Evolutionary conservation across 2,797 vertebrate genomes (phyloP).

Genomic region (Alectoris magna): DNA sequence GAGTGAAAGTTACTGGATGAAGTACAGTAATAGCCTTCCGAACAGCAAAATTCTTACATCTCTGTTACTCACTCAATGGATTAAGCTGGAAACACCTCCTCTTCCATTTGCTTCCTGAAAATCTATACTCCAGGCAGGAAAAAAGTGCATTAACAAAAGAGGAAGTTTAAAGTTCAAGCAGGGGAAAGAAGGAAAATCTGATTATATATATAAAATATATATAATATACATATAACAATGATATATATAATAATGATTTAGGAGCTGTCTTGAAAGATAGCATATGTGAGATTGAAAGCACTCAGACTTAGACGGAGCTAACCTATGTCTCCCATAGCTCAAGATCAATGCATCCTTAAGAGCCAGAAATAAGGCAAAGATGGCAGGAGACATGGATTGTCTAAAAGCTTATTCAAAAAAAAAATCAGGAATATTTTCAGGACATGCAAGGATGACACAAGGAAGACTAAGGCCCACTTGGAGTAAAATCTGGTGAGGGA

Average conservation of each 20-base stretch:
- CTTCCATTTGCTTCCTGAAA: not conserved
- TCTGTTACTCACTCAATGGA: not conserved
- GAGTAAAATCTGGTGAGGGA: too few relatives aligned
- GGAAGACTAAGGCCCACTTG: too few relatives aligned
- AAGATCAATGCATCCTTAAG: too few relatives aligned
- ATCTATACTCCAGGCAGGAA: not conserved
- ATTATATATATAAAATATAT: not conserved
- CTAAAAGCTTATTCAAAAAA: too few relatives aligned
- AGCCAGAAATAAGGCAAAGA: too few relatives aligned
- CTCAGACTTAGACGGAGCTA: not conserved
- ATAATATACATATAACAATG: too few relatives aligned
- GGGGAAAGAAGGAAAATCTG: not conserved
- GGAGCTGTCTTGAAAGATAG: not conserved
- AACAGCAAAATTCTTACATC: not conserved
- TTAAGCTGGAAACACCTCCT: not conserved
- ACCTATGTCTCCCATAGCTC: not conserved
- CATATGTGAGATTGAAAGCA: not conserved
- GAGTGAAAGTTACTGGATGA: not conserved
- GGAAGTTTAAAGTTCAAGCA: not conserved
- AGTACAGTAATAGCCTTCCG: not conserved
- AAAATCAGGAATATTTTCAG: too few relatives aligned
- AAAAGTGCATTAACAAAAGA: not conserved
- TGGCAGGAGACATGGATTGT: too few relatives aligned
- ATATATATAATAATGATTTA: not conserved
- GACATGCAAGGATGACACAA: too few relatives aligned